These are phyloP conservation scores for Oreochromis spilurus DNA, from an alignment of 2,113 vertebrate genomes.

Conservation along the genomic window DNA sequence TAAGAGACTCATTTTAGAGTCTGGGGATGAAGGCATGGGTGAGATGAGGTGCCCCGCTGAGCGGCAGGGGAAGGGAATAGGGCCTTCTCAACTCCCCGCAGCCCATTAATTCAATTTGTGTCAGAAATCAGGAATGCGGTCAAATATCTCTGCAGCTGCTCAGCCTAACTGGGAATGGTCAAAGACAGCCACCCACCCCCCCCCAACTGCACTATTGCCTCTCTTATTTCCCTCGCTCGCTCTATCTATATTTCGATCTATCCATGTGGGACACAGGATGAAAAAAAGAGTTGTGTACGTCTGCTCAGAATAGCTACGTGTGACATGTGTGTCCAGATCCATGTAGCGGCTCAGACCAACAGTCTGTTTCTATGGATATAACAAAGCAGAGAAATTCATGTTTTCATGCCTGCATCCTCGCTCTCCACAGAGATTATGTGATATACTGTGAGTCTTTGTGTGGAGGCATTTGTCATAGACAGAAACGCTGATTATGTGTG, in stretches of 20 bases:
- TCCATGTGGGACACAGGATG: conserved; percentile 24
- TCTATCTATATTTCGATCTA: conserved; percentile 50
- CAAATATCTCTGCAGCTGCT: conserved; percentile 78
- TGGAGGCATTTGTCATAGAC: conserved; percentile 8
- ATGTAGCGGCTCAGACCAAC: not conserved
- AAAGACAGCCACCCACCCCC: conserved; percentile 16
- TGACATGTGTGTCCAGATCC: not conserved
- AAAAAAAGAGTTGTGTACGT: conserved; percentile 18
- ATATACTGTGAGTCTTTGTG: not conserved
- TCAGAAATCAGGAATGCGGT: conserved; percentile 79
- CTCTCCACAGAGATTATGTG: not conserved
- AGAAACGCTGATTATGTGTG: not conserved
- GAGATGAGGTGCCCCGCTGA: conserved; percentile 26
- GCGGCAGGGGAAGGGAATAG: conserved; percentile 12
- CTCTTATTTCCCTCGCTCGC: conserved; percentile 15
- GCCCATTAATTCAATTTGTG: conserved; percentile 77
- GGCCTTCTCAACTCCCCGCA: conserved; percentile 36
- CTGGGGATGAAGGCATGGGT: not conserved
- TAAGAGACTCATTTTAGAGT: conserved; percentile 33
- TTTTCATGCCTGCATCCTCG: not conserved
- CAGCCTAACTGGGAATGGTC: conserved; percentile 49
- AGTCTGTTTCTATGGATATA: conserved; percentile 5
- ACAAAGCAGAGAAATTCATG: not conserved
- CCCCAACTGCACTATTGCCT: conserved; percentile 34
- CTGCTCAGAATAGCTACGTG: conserved; percentile 1